These are phyloP conservation scores for Microcebus griseorufus DNA, from an alignment of 2,113 vertebrate species.

Conservation along the genomic window DNA sequence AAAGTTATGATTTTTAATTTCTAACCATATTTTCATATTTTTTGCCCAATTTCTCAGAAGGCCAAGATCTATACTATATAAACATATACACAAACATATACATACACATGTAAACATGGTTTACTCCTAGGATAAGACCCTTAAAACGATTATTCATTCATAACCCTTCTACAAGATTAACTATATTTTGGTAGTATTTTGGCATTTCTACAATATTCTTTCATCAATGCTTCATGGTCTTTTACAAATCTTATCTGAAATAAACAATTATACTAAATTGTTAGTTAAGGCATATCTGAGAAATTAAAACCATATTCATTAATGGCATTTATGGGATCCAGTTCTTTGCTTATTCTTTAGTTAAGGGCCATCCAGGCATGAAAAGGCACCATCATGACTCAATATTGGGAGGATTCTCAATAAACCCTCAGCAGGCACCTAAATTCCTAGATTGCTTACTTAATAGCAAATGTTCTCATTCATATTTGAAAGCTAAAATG, in stretches of 20 bases:
- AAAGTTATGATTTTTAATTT: not conserved
- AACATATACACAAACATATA: not conserved
- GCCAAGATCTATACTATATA: not conserved
- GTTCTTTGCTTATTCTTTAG: not conserved
- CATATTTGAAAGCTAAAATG: not conserved
- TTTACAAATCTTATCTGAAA: slow-evolving; percentile 11
- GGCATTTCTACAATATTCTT: not conserved
- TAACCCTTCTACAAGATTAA: not conserved
- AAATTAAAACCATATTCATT: slow-evolving; percentile 31
- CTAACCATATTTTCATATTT: not conserved
- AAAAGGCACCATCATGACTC: not conserved
- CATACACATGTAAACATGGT: not conserved
- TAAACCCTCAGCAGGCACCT: not conserved
- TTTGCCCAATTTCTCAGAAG: slow-evolving; percentile 25
- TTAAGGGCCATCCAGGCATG: not conserved
- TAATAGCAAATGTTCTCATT: not conserved
- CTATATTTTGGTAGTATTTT: not conserved
- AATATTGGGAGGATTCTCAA: not conserved
- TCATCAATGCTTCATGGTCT: not conserved
- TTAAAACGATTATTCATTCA: not conserved
- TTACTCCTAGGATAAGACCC: not conserved
- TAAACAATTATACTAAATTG: slow-evolving; percentile 29
- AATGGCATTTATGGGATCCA: not conserved
- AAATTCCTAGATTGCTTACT: not conserved
- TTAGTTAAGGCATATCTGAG: not conserved